A percentile compares a stretch with the other conserved stretches of the same genome.
phyloP scores from a whole-genome alignment of 2,797 vertebrate species.

The Cryptoblepharus egeriae region DNA sequence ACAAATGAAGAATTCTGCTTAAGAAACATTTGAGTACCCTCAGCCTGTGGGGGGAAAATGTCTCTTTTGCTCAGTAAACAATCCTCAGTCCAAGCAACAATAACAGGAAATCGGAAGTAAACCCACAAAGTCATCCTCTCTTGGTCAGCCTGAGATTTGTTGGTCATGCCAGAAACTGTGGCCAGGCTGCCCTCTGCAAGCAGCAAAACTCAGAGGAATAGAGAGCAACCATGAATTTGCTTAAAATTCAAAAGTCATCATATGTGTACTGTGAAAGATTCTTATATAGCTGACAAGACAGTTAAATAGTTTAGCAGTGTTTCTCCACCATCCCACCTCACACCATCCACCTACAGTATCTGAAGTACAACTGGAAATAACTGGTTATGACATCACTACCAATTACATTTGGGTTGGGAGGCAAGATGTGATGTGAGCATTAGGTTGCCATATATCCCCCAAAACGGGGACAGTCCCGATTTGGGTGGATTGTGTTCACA shows the following conservation, averaged over 20 bases:
- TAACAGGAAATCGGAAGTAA: too few relatives aligned
- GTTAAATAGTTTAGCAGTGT: too few relatives aligned
- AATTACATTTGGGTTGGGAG: too few relatives aligned
- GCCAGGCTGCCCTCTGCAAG: background rate
- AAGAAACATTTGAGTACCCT: background rate
- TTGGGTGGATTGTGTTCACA: too few relatives aligned
- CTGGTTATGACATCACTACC: too few relatives aligned
- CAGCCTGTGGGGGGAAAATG: background rate
- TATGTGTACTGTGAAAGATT: background rate
- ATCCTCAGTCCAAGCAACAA: background rate
- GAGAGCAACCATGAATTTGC: background rate
- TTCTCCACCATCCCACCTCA: too few relatives aligned
- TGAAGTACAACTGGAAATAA: too few relatives aligned
- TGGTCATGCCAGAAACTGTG: background rate
- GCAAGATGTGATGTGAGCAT: too few relatives aligned
- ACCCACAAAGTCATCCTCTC: too few relatives aligned
- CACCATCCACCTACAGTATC: too few relatives aligned
- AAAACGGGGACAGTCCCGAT: too few relatives aligned
- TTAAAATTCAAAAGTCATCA: background rate
- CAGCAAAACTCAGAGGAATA: background rate
- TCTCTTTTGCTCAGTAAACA: background rate
- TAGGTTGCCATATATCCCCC: too few relatives aligned
- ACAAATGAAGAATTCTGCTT: background rate
- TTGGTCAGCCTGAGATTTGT: background rate
- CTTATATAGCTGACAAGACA: background rate